Evolutionary conservation across 2,797 vertebrate genomes (phyloP).

Genomic region (Lutjanus campechanus): DNA sequence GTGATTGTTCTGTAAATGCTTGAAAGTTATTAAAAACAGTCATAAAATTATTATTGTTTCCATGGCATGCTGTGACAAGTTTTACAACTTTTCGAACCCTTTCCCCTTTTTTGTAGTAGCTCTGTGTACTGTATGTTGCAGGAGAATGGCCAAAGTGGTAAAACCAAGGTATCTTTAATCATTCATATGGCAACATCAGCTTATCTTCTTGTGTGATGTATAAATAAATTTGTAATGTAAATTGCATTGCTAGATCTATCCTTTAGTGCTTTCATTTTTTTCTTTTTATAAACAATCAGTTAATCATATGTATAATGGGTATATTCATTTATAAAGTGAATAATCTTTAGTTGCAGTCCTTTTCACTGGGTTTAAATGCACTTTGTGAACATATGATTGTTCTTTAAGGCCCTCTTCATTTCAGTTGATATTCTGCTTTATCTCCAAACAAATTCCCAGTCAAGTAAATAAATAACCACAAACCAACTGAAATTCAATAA

Average conservation of each 20-base stretch:
- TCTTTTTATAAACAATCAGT: background rate
- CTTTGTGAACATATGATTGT: background rate
- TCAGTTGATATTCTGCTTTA: background rate
- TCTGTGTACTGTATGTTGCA: slow-evolving; percentile 12
- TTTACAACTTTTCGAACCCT: background rate
- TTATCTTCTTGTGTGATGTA: slow-evolving; percentile 24
- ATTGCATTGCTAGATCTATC: background rate
- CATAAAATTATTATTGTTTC: slow-evolving; percentile 36
- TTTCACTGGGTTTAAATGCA: background rate
- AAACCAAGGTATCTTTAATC: background rate
- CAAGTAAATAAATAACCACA: background rate
- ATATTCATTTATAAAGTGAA: background rate
- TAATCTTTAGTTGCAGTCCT: background rate
- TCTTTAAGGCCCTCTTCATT: background rate
- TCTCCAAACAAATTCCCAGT: background rate
- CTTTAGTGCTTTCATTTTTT: background rate
- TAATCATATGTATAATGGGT: background rate
- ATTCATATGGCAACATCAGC: background rate
- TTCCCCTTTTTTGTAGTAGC: background rate
- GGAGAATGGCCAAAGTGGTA: slow-evolving; percentile 1
- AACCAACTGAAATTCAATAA: background rate
- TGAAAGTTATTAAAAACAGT: slow-evolving; percentile 68
- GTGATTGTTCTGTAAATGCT: slow-evolving; percentile 62
- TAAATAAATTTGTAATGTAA: slow-evolving; percentile 39
- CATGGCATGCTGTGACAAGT: slow-evolving; percentile 50